These are phyloP conservation scores for Glossophaga mutica DNA, from an alignment of 2,797 vertebrate species.

Conservation along the genomic window DNA sequence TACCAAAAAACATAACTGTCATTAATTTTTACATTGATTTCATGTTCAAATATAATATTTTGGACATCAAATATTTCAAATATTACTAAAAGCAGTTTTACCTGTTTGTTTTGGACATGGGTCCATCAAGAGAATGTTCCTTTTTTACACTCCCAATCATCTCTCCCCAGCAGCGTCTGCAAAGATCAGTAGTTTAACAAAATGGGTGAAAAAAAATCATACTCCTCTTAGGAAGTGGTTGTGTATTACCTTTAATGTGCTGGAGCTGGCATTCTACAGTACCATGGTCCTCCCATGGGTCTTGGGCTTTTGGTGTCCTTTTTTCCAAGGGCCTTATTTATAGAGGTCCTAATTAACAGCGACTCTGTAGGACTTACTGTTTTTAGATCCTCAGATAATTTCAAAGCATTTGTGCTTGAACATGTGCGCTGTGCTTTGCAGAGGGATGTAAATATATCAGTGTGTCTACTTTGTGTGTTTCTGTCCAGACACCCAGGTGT, in stretches of 20 bases:
- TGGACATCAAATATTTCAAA: neutral
- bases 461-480: neutral
- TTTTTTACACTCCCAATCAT: neutral
- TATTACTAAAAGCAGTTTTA: slow-evolving; percentile 4
- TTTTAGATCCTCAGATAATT: neutral
- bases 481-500: neutral
- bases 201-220: no score
- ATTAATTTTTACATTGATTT: neutral
- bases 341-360: neutral
- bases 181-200: neutral
- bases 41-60: neutral
- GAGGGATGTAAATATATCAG: neutral
- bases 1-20: neutral
- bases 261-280: neutral
- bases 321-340: neutral
- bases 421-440: neutral
- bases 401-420: neutral
- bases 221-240: neutral
- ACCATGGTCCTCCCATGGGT: neutral
- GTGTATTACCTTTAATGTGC: neutral
- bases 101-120: neutral
- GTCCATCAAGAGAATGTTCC: neutral
- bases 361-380: neutral
- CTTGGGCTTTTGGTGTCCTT: neutral
- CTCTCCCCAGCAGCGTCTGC: neutral